Conservation (phyloP, 2,113 vertebrate species). For the Clarias batrachus region DNA sequence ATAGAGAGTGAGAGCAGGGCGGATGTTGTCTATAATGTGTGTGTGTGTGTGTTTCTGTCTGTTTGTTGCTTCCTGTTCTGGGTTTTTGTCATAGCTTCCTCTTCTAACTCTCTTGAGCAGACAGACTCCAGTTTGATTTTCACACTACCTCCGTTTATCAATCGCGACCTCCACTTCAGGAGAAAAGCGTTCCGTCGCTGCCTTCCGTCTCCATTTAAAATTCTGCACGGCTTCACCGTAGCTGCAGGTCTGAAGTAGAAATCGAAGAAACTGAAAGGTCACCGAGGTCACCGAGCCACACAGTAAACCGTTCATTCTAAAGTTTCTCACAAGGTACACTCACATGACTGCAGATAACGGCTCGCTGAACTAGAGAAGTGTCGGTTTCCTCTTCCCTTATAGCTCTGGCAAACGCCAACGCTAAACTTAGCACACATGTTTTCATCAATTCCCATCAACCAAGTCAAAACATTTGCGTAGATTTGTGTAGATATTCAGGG, state of each 20-base stretch:
- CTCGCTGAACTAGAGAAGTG: not conserved
- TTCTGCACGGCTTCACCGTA: not conserved
- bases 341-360: not conserved
- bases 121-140: not conserved
- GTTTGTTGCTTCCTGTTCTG: slow-evolving; percentile 48
- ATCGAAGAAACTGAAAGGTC: not conserved
- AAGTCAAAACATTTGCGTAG: not conserved
- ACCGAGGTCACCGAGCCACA: not conserved
- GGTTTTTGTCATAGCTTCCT: slow-evolving; percentile 48
- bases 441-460: not conserved
- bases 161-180: not conserved
- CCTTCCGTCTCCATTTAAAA: not conserved
- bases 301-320: not conserved
- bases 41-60: not conserved
- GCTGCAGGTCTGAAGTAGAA: not conserved
- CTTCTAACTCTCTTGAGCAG: not conserved
- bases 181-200: not conserved
- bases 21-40: slow-evolving; percentile 32
- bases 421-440: not conserved
- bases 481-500: not conserved
- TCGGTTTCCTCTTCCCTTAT: slow-evolving; percentile 6
- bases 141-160: not conserved
- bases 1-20: slow-evolving; percentile 7
- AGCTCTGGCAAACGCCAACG: not conserved
- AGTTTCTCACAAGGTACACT: not conserved